A percentile compares a stretch with the other conserved stretches of the same genome.
Conservation (phyloP, 2,888 invertebrate species). For the Gisinianus flammeolus region DNA sequence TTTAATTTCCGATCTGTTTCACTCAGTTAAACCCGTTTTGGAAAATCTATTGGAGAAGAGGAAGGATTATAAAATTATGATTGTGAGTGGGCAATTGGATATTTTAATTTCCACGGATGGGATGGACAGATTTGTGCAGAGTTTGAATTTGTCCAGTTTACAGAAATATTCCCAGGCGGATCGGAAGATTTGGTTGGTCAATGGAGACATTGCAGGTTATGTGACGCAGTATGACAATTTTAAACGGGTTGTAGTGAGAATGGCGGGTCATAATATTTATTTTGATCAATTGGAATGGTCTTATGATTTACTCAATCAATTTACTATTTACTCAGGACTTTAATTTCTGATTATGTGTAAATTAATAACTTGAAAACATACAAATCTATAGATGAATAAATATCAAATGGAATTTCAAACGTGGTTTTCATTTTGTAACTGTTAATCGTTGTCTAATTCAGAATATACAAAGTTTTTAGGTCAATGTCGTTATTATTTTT, state of each 20-base stretch:
- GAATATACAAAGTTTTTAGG: too few relatives aligned
- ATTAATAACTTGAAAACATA: too few relatives aligned
- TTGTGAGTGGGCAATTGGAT: conserved; percentile 31
- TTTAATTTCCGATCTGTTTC: conserved; percentile 77
- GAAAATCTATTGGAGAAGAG: conserved; percentile 68
- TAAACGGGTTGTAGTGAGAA: neutral
- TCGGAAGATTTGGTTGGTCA: conserved; percentile 64
- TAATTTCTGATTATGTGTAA: too few relatives aligned
- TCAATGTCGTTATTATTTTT: too few relatives aligned
- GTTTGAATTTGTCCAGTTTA: conserved; percentile 62
- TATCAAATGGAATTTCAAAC: too few relatives aligned
- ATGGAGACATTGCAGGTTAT: conserved; percentile 19
- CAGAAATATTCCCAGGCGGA: conserved; percentile 71
- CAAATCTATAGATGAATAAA: too few relatives aligned
- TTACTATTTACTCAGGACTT: neutral
- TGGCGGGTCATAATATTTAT: conserved; percentile 13
- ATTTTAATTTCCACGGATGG: neutral
- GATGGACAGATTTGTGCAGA: neutral
- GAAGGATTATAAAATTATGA: neutral
- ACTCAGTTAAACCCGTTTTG: conserved; percentile 76
- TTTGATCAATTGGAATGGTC: conserved; percentile 11
- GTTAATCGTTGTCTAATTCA: too few relatives aligned
- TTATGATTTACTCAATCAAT: neutral
- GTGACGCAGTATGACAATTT: conserved; percentile 6
- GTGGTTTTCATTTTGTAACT: too few relatives aligned